Percentiles rank a stretch among this genome's conserved stretches.
These are phyloP conservation scores for Onychorhynchus coronatus DNA, from an alignment of 2,113 vertebrate genomes.

Conservation along the genomic window DNA sequence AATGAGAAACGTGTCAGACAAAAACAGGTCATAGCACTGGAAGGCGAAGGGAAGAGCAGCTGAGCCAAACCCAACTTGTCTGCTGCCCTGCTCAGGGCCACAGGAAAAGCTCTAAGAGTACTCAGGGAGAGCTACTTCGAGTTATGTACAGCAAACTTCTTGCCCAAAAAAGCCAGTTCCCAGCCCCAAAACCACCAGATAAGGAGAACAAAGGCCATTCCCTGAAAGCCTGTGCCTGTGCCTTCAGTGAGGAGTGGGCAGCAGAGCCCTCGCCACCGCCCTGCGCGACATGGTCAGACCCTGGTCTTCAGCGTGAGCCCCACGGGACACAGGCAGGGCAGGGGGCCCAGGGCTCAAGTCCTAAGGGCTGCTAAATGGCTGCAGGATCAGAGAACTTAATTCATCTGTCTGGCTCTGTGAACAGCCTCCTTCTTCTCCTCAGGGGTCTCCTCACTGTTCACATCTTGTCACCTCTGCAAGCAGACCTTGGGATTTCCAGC, in stretches of 20 bases:
- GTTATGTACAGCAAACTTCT: neutral
- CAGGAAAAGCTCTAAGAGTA: neutral
- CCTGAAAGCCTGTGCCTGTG: neutral
- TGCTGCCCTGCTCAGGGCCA: neutral
- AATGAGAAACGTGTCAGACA: conserved; percentile 43
- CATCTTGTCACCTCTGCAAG: accelerated
- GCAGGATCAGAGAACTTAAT: neutral
- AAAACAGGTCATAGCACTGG: neutral
- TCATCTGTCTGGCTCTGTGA: neutral
- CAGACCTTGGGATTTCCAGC: too few species aligned
- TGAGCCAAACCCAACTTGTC: neutral
- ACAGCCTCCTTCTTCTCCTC: neutral
- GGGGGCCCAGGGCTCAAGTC: neutral
- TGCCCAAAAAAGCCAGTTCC: neutral
- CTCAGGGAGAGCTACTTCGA: neutral
- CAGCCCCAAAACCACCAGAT: neutral
- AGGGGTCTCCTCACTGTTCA: neutral
- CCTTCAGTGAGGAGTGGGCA: accelerated
- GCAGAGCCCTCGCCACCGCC: neutral
- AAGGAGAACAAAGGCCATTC: neutral
- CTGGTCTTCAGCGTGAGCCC: accelerated
- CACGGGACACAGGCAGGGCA: neutral
- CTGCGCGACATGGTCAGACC: neutral
- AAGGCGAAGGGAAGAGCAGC: neutral
- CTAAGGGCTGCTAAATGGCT: neutral